Conservation (phyloP, 2,797 vertebrate genomes). For the Epinephelus coioides region DNA sequence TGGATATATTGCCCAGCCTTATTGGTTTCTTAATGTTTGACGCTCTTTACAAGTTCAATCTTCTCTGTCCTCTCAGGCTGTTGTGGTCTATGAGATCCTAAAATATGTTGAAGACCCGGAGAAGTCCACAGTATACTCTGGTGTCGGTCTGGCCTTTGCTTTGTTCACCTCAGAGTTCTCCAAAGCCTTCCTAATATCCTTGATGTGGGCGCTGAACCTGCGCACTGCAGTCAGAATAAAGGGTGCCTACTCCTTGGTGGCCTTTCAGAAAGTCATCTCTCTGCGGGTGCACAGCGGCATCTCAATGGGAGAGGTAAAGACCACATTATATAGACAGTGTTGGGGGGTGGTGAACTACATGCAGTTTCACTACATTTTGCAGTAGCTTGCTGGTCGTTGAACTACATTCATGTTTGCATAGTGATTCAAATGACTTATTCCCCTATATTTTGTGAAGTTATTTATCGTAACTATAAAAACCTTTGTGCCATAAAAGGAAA, state of each 20-base stretch:
- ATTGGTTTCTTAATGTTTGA: not conserved
- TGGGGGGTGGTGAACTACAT: too few species aligned
- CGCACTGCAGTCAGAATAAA: constrained; percentile 86
- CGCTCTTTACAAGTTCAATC: not conserved
- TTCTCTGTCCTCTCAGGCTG: constrained; percentile 71
- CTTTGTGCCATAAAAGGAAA: too few species aligned
- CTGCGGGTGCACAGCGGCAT: constrained; percentile 79
- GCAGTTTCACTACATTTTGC: too few species aligned
- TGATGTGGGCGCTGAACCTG: constrained; percentile 88
- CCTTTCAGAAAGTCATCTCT: constrained; percentile 86
- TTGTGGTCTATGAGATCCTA: constrained; percentile 87
- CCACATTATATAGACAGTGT: not conserved
- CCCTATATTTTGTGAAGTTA: too few species aligned
- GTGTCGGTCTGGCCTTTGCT: constrained; percentile 83
- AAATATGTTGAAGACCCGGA: constrained; percentile 59
- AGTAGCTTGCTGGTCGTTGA: too few species aligned
- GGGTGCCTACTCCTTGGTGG: constrained; percentile 83
- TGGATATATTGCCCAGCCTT: too few species aligned
- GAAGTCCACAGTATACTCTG: constrained; percentile 37
- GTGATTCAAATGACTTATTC: too few species aligned
- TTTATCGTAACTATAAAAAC: too few species aligned
- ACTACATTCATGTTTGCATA: too few species aligned
- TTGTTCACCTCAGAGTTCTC: constrained; percentile 84
- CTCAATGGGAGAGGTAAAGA: constrained; percentile 88
- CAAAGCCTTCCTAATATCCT: constrained; percentile 82